Evolutionary conservation across 2,888 invertebrate species (phyloP), one percentile per base, ranked within the genome.

Genomic region (Drosophila phalerata): DNA sequence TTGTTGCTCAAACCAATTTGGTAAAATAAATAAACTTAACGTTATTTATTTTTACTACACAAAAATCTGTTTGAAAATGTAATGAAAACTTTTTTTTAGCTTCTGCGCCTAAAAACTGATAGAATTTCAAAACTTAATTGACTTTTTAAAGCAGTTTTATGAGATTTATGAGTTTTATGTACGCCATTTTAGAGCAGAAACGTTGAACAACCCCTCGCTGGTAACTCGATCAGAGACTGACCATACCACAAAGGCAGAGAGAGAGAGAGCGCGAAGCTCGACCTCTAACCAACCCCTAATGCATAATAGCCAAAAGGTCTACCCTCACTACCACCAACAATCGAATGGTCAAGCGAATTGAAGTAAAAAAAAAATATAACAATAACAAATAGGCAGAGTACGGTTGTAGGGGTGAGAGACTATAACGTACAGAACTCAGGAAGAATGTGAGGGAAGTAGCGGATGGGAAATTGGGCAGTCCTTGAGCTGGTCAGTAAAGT

Each of bases 401-500:
- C 57, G 63, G n/a, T 37, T 8, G 37, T n/a, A 28, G 30, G 19
- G 52, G 19, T 19, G 19, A 13, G 32, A 19, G 28, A n/a, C 10
- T 13, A 8, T 0, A 9, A 13, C 0, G 8, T 49, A 45, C n/a
- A 17, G 11, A 30, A 9, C 15, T 10, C 34, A 8, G 49, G 40
- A 38, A 48, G 17, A 47, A 38, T 28, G 48, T 48, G 38, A 28
- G 38, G 45, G 19, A 37, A 40, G 19, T 34, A 51, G 40, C 17
- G 38, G 22, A 15, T 32, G 52, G 19, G 13, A 55, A 34, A 30
- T 32, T 19, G 48, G 51, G 17, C 57, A 58, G 65, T 45, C 69
- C 71, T 69, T 84, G 76, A 74, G 69, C 85, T 81, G 81, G 87
- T 79, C 85, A 88, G 69, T 82, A 34, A 52, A 73, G 13, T 49